These are phyloP conservation scores for Sebastes glaucus DNA, from an alignment of 2,797 vertebrate species.

Conservation along the genomic window DNA sequence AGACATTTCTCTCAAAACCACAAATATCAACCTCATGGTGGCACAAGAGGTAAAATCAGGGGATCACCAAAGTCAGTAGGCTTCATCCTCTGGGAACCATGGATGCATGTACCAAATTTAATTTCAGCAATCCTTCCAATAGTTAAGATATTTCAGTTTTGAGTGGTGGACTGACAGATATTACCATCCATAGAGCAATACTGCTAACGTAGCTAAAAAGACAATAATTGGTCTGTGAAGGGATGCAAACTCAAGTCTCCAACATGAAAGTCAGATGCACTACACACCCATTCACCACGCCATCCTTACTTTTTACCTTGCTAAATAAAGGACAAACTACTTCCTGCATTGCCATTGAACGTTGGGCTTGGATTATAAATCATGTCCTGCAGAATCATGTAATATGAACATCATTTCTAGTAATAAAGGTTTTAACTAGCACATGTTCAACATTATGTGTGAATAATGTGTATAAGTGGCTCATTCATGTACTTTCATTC, in stretches of 20 bases:
- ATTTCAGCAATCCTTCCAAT: neutral
- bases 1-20: neutral
- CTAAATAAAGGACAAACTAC: neutral
- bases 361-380: neutral
- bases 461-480: constrained; percentile 20
- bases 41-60: too few relatives aligned
- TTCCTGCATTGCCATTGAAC: neutral
- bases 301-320: neutral
- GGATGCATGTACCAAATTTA: neutral
- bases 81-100: neutral
- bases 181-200: neutral
- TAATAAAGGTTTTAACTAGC: neutral
- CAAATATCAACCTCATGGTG: neutral
- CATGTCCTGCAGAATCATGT: neutral
- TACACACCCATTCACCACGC: neutral
- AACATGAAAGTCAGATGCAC: neutral
- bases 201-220: neutral
- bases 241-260: neutral
- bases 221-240: neutral
- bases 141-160: neutral
- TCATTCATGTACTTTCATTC: constrained; percentile 12
- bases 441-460: constrained; percentile 18
- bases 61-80: neutral
- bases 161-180: neutral
- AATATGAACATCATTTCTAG: neutral